phyloP scores from a whole-genome alignment of 2,113 vertebrate species.

The Pangasianodon gigas region DNA sequence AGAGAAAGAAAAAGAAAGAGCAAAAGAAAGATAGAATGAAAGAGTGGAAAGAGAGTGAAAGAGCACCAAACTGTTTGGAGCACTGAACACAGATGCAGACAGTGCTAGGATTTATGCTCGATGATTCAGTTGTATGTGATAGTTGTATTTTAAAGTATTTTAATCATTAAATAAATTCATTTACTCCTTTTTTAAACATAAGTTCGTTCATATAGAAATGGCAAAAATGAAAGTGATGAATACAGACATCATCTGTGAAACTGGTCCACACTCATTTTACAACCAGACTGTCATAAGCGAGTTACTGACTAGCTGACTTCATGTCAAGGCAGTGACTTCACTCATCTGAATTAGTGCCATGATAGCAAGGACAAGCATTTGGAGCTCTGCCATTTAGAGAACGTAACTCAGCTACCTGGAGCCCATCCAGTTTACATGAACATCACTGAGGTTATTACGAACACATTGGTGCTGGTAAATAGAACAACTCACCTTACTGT shows the following conservation, averaged over 20 bases:
- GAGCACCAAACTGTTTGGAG: neutral
- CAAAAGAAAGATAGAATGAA: neutral
- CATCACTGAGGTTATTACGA: neutral
- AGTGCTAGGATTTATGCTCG: neutral
- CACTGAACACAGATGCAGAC: neutral
- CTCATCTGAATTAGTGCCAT: neutral
- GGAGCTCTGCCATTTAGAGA: neutral
- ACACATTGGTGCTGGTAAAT: neutral
- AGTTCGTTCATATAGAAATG: neutral
- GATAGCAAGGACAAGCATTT: neutral
- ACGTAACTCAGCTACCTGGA: neutral
- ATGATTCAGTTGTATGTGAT: neutral
- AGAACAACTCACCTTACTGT: constrained; percentile 89
- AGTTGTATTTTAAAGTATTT: neutral
- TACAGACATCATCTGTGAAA: neutral
- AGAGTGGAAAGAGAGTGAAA: neutral
- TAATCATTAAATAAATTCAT: neutral
- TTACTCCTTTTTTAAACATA: neutral
- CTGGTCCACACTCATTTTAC: neutral
- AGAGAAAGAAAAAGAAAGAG: neutral
- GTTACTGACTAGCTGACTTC: neutral
- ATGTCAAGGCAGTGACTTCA: neutral
- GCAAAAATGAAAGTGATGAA: neutral
- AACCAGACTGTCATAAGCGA: neutral
- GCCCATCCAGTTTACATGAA: neutral